A percentile compares a stretch with the other conserved stretches of the same genome.
Evolutionary conservation across 2,888 invertebrate genomes (phyloP).

Genomic region (Hyles lineata): DNA sequence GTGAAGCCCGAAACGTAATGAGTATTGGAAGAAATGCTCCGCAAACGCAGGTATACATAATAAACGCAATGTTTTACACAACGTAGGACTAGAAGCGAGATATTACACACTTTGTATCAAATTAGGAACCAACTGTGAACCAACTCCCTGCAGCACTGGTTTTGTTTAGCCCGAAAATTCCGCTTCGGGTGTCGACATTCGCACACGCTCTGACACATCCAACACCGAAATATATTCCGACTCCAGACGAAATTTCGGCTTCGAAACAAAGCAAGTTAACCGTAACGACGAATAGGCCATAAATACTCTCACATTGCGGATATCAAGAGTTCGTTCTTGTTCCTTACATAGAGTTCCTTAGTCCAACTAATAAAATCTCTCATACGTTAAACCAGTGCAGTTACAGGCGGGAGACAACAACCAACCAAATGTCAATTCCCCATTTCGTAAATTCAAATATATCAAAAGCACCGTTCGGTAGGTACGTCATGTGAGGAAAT

Average conservation of each 20-base stretch:
- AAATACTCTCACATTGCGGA: background rate
- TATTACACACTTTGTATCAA: constrained; percentile 31
- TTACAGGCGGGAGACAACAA: constrained; percentile 18
- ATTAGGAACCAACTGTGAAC: constrained; percentile 33
- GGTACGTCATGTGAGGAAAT: constrained; percentile 40
- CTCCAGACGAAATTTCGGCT: constrained; percentile 6
- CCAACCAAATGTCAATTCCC: constrained; percentile 43
- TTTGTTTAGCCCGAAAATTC: constrained; percentile 21
- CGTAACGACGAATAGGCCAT: constrained; percentile 28
- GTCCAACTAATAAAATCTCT: constrained; percentile 12
- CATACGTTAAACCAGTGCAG: constrained; percentile 20
- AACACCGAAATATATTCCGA: constrained; percentile 24
- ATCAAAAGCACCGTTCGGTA: constrained; percentile 47
- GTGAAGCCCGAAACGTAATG: constrained; percentile 39
- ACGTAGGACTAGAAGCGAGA: constrained; percentile 68
- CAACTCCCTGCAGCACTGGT: constrained; percentile 27
- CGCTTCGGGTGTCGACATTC: constrained; percentile 10
- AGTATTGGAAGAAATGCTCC: constrained; percentile 61
- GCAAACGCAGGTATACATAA: constrained; percentile 38
- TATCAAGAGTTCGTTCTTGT: constrained; percentile 9
- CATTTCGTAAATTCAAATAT: constrained; percentile 43
- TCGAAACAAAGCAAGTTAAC: constrained; percentile 11
- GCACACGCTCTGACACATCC: constrained; percentile 9
- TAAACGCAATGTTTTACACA: constrained; percentile 50
- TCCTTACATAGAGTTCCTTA: background rate